phyloP scores from a whole-genome alignment of 2,113 vertebrate genomes.

The Notothenia rossii region DNA sequence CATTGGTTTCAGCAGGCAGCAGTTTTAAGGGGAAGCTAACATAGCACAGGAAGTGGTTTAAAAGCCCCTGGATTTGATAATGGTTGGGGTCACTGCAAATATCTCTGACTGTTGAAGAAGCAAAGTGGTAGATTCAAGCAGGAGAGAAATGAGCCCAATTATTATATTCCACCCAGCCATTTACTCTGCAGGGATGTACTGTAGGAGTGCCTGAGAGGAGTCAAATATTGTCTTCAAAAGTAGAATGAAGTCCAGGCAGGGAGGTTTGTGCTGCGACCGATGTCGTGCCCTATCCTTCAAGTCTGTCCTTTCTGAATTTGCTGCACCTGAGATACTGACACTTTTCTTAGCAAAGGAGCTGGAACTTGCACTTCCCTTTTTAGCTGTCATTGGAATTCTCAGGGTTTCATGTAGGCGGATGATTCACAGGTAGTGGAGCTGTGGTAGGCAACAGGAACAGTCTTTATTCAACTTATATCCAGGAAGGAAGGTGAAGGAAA shows the following conservation, averaged over 20 bases:
- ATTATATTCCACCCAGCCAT: slow-evolving; percentile 51
- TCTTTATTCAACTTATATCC: too few species aligned
- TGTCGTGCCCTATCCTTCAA: slow-evolving; percentile 14
- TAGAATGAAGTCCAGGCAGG: slow-evolving; percentile 17
- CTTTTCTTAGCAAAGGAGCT: not conserved
- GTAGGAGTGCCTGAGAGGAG: slow-evolving; percentile 20
- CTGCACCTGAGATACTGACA: not conserved
- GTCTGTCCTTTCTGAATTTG: not conserved
- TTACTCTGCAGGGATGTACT: slow-evolving; percentile 19
- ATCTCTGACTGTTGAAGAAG: slow-evolving; percentile 38
- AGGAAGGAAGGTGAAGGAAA: too few species aligned
- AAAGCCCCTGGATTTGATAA: slow-evolving; percentile 49
- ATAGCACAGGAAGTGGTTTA: slow-evolving; percentile 21
- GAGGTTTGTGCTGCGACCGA: slow-evolving; percentile 14
- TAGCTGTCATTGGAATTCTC: not conserved
- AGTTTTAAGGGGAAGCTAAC: slow-evolving; percentile 11
- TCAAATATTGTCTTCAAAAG: slow-evolving; percentile 31
- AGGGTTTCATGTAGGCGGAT: not conserved
- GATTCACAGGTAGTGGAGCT: too few species aligned
- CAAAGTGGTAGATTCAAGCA: slow-evolving; percentile 29
- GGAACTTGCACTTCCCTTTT: not conserved
- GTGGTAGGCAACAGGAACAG: too few species aligned
- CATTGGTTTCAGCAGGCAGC: not conserved
- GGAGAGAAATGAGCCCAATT: slow-evolving; percentile 47
- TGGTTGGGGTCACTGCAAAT: slow-evolving; percentile 36